Evolutionary conservation across 2,888 invertebrate species (phyloP).

Genomic region (Luperina testacea): DNA sequence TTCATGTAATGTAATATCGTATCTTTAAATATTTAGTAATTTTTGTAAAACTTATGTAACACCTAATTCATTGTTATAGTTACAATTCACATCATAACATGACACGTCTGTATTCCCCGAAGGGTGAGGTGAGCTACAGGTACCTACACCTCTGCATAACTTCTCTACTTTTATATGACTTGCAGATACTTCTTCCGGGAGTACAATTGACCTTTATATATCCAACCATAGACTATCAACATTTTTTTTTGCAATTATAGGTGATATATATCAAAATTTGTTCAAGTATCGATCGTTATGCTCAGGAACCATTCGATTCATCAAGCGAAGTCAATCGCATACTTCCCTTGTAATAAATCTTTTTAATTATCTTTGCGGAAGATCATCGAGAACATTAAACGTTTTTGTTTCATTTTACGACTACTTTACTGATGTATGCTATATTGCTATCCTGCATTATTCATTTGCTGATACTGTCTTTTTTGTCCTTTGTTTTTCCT

Average conservation of each 20-base stretch:
- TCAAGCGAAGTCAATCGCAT: constrained; percentile 24
- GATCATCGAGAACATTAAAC: constrained; percentile 38
- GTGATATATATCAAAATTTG: constrained; percentile 16
- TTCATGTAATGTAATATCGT: background rate
- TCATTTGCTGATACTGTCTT: constrained; percentile 11
- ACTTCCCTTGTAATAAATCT: constrained; percentile 42
- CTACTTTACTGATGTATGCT: background rate
- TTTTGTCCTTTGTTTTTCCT: constrained; percentile 9
- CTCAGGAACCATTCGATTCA: constrained; percentile 36
- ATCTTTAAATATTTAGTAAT: background rate
- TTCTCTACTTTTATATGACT: background rate
- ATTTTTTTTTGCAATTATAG: background rate
- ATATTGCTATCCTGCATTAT: constrained; percentile 24
- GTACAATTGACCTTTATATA: background rate
- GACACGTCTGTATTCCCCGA: too few relatives aligned
- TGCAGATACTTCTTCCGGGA: background rate
- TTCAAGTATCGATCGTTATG: constrained; percentile 35
- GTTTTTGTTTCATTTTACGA: constrained; percentile 31
- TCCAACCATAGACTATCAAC: background rate
- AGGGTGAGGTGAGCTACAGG: too few relatives aligned
- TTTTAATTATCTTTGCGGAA: constrained; percentile 39
- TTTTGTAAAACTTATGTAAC: background rate
- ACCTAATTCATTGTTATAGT: background rate
- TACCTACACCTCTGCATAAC: background rate
- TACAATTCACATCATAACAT: too few relatives aligned